Evolutionary conservation across 2,113 vertebrate genomes (phyloP).

Genomic region (Anhinga rufa): DNA sequence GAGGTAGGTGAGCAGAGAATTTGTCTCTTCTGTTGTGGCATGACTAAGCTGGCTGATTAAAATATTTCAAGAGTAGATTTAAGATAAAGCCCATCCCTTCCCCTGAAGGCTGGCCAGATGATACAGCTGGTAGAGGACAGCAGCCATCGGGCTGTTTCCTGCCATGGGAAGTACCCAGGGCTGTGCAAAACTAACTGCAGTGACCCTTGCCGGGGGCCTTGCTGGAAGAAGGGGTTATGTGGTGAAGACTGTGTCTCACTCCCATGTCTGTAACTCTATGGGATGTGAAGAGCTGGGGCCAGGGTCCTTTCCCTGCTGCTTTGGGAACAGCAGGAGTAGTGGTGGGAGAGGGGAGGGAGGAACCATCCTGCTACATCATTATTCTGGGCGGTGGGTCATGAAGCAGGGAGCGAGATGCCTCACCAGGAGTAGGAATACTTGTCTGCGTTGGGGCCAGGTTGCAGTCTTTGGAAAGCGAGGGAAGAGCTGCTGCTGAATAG

Average conservation of each 20-base stretch:
- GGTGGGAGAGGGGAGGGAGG: neutral
- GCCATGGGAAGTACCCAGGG: neutral
- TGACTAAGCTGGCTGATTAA: neutral
- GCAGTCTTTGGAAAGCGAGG: neutral
- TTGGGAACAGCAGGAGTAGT: neutral
- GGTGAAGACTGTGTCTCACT: neutral
- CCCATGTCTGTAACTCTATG: rapidly evolving
- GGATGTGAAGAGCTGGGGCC: neutral
- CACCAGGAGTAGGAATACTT: rapidly evolving
- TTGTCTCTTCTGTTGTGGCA: neutral
- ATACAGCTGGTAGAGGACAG: neutral
- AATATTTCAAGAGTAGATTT: neutral
- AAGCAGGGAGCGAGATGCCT: neutral
- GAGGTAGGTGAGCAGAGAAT: neutral
- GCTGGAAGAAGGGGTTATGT: neutral
- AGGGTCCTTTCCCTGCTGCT: neutral
- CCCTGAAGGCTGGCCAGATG: neutral
- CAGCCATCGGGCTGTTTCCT: neutral
- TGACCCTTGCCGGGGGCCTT: neutral
- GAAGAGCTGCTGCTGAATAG: neutral
- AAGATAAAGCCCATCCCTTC: neutral
- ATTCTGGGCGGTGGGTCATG: neutral
- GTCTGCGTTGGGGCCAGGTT: rapidly evolving
- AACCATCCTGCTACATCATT: neutral
- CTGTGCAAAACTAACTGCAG: rapidly evolving